Conservation (phyloP, 2,888 invertebrate genomes). For the Eucriotettix oculatus region DNA sequence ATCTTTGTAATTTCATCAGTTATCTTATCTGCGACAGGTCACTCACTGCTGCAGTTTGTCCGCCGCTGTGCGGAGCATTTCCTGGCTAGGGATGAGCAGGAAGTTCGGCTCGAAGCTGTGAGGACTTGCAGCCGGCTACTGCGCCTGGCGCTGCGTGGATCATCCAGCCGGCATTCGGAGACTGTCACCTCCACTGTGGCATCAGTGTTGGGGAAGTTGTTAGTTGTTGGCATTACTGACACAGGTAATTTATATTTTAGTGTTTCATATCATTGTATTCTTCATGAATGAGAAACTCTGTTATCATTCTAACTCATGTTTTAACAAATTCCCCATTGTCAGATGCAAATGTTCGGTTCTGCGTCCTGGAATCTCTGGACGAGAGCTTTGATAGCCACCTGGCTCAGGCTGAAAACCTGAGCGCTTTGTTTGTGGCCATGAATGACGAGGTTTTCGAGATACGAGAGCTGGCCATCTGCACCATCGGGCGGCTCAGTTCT, state of each 20-base stretch:
- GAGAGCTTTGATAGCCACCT: slow-evolving; percentile 86
- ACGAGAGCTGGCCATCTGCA: slow-evolving; percentile 82
- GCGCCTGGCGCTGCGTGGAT: slow-evolving; percentile 54
- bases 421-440: slow-evolving; percentile 82
- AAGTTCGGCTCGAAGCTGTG: slow-evolving; percentile 86
- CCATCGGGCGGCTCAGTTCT: slow-evolving; percentile 77
- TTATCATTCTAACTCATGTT: not conserved
- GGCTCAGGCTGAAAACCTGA: slow-evolving; percentile 90
- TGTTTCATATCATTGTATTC: too few relatives aligned
- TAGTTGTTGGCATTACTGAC: slow-evolving; percentile 90
- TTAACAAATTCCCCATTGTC: slow-evolving; percentile 7
- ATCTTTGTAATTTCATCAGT: too few relatives aligned
- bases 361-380: slow-evolving; percentile 81
- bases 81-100: slow-evolving; percentile 76
- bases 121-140: slow-evolving; percentile 82
- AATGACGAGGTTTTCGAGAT: slow-evolving; percentile 97
- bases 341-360: slow-evolving; percentile 84
- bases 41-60: slow-evolving; percentile 82
- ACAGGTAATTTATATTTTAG: slow-evolving; percentile 30
- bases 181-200: slow-evolving; percentile 80
- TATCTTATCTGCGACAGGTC: slow-evolving; percentile 28
- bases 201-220: slow-evolving; percentile 80
- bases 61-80: slow-evolving; percentile 84
- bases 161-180: slow-evolving; percentile 48
- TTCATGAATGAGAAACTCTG: too few relatives aligned